These are phyloP conservation scores for Sterrhoptilus dennistouni DNA, from an alignment of 2,113 vertebrate species.

Conservation along the genomic window DNA sequence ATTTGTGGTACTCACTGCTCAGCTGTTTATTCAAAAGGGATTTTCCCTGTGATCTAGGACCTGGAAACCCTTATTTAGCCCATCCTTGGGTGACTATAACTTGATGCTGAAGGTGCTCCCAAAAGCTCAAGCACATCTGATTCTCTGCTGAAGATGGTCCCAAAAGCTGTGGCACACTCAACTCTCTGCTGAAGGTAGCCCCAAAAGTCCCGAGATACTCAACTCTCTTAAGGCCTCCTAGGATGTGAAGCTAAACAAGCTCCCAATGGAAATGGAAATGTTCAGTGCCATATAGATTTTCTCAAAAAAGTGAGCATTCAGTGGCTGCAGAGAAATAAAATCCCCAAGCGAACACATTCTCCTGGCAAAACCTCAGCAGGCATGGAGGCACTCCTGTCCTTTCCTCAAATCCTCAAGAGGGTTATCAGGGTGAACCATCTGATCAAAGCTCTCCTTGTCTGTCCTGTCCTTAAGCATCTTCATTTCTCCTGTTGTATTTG, in stretches of 20 bases:
- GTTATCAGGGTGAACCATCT: neutral
- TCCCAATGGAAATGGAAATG: neutral
- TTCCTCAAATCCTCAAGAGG: accelerated
- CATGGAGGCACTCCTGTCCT: neutral
- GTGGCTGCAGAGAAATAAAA: neutral
- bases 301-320: neutral
- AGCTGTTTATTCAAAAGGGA: neutral
- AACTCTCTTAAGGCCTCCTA: neutral
- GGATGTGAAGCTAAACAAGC: neutral
- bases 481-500: neutral
- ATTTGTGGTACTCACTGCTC: neutral
- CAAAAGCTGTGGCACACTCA: neutral
- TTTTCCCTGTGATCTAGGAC: neutral
- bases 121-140: neutral
- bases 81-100: neutral
- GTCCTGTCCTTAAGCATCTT: neutral
- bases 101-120: neutral
- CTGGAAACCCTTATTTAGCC: neutral
- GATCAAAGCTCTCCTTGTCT: neutral
- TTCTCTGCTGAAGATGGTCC: neutral
- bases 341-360: accelerated
- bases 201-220: neutral
- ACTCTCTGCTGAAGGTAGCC: neutral
- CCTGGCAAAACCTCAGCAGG: neutral
- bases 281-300: neutral